phyloP scores from a whole-genome alignment of 2,888 invertebrate species.

The Polydrusus cervinus region DNA sequence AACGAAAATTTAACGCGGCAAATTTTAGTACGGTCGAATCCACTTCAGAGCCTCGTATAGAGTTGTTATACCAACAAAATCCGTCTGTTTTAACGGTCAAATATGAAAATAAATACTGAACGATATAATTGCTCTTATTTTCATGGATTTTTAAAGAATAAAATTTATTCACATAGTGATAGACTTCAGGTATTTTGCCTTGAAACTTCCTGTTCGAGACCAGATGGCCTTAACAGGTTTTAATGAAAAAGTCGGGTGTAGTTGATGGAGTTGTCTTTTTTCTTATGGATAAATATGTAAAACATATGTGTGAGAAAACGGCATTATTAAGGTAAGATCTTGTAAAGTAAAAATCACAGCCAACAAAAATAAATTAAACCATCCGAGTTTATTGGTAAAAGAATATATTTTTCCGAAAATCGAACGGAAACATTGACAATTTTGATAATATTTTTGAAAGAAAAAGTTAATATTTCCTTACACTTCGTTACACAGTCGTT shows the following conservation, averaged over 20 bases:
- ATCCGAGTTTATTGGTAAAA: too few relatives aligned
- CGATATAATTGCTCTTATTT: slow-evolving; percentile 21
- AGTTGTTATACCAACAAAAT: not conserved
- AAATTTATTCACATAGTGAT: slow-evolving; percentile 35
- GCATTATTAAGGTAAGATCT: not conserved
- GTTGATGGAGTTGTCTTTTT: slow-evolving; percentile 12
- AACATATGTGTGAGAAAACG: slow-evolving; percentile 26
- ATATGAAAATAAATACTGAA: too few relatives aligned
- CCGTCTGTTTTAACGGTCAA: not conserved
- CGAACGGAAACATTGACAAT: too few relatives aligned
- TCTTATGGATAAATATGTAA: slow-evolving; percentile 9
- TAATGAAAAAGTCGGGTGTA: slow-evolving; percentile 12
- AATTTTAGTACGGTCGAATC: too few relatives aligned
- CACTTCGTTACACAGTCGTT: too few relatives aligned
- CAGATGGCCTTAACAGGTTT: slow-evolving; percentile 47
- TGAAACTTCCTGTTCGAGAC: slow-evolving; percentile 47
- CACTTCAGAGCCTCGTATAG: not conserved
- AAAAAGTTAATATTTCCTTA: too few relatives aligned
- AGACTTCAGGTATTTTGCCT: slow-evolving; percentile 37
- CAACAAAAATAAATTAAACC: too few relatives aligned
- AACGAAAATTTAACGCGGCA: too few relatives aligned
- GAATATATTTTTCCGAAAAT: too few relatives aligned
- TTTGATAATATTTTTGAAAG: too few relatives aligned
- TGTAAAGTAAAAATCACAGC: too few relatives aligned
- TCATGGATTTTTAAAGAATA: slow-evolving; percentile 27